Evolutionary conservation across 2,113 vertebrate genomes (phyloP).

Genomic region (Puntigrus tetrazona): DNA sequence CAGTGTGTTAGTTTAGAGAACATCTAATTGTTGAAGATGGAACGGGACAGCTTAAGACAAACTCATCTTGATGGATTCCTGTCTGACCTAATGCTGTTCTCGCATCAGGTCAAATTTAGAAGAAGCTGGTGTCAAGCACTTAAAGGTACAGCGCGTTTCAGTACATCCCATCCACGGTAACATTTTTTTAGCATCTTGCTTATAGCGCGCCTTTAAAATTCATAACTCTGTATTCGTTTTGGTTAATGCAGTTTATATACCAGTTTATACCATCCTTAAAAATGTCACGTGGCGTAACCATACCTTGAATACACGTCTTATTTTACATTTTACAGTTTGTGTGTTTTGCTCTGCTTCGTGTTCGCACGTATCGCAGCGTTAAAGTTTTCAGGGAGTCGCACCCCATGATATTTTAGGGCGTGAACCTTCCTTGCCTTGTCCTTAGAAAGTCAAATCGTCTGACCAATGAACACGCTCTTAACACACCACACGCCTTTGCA

Average conservation of each 20-base stretch:
- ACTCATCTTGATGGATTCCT: background rate
- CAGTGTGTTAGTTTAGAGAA: slow-evolving; percentile 19
- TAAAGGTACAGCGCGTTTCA: background rate
- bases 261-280: background rate
- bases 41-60: background rate
- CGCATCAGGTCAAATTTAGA: background rate
- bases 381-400: background rate
- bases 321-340: background rate
- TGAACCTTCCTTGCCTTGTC: background rate
- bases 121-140: background rate
- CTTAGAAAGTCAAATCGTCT: background rate
- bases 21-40: background rate
- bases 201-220: background rate
- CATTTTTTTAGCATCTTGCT: background rate
- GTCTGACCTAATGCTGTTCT: slow-evolving; percentile 8
- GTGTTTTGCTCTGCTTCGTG: background rate
- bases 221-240: background rate
- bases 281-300: background rate
- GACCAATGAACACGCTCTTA: background rate
- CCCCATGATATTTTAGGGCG: background rate
- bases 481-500: background rate
- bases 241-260: background rate
- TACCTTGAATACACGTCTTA: background rate
- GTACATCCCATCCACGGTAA: background rate
- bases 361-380: background rate